Percentiles rank a stretch among this genome's conserved stretches.
phyloP scores from a whole-genome alignment of 2,888 invertebrate species.

The Drosophila fungiperda region DNA sequence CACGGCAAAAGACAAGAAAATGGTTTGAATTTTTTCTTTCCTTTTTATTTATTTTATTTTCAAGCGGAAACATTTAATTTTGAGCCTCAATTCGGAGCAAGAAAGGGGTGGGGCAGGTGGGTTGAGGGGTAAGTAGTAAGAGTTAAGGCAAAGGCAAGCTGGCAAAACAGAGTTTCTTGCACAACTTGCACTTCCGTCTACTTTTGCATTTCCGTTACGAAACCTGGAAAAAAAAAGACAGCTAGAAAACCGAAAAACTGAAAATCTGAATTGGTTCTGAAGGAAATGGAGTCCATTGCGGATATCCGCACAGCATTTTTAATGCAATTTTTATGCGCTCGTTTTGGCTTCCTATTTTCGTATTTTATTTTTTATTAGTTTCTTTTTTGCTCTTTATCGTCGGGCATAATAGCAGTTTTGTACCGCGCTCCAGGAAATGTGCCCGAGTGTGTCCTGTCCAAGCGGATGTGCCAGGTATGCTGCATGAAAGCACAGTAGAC shows the following conservation, averaged over 20 bases:
- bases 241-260: not conserved
- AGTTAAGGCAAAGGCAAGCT: conserved; percentile 12
- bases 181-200: conserved; percentile 76
- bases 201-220: conserved; percentile 75
- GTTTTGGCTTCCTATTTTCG: conserved; percentile 66
- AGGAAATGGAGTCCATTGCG: conserved; percentile 60
- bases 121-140: not conserved
- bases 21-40: conserved; percentile 37
- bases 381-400: conserved; percentile 26
- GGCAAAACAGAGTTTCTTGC: conserved; percentile 63
- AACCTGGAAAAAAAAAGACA: not conserved
- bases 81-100: conserved; percentile 37
- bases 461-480: conserved; percentile 39
- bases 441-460: conserved; percentile 46
- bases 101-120: not conserved
- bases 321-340: conserved; percentile 81
- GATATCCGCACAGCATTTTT: conserved; percentile 79
- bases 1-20: conserved; percentile 68
- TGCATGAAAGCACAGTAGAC: conserved; percentile 7
- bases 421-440: conserved; percentile 38
- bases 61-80: conserved; percentile 71
- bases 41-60: conserved; percentile 14
- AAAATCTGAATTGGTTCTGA: conserved; percentile 38
- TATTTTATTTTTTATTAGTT: conserved; percentile 33
- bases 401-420: conserved; percentile 22